Conservation (phyloP, 2,797 vertebrate species). For the Acomys russatus region DNA sequence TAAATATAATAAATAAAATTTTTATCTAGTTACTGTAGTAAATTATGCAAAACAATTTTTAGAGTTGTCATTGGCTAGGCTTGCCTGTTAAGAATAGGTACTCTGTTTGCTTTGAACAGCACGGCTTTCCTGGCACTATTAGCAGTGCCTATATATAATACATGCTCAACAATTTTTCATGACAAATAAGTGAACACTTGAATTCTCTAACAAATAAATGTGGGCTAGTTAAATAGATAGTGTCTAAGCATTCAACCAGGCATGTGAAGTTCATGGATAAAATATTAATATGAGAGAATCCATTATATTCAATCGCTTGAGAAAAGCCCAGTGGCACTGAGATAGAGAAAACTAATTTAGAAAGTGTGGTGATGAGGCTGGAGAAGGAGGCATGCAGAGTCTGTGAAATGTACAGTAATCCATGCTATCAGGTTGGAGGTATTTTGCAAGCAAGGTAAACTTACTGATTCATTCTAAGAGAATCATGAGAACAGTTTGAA, state of each 20-base stretch:
- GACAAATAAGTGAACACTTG: not conserved
- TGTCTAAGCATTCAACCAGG: not conserved
- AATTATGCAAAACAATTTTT: not conserved
- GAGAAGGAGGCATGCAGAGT: not conserved
- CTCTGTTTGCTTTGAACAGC: not conserved
- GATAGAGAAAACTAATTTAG: not conserved
- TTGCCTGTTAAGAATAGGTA: not conserved
- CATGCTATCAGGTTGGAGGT: not conserved
- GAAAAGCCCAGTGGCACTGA: not conserved
- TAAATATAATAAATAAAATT: not conserved
- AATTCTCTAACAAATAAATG: not conserved
- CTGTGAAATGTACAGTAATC: not conserved
- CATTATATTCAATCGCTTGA: not conserved
- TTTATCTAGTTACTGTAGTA: not conserved
- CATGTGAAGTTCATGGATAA: not conserved
- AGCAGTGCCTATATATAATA: not conserved
- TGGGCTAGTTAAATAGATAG: slow-evolving; percentile 7
- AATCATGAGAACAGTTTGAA: not conserved
- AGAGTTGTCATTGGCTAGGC: not conserved
- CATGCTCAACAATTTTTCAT: slow-evolving; percentile 1
- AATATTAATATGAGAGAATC: not conserved
- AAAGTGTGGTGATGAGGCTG: not conserved
- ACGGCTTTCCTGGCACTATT: not conserved
- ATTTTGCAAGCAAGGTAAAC: not conserved
- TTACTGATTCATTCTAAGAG: not conserved